These are phyloP conservation scores for Cherax quadricarinatus DNA, from an alignment of 1,140 invertebrate genomes.

Conservation along the genomic window DNA sequence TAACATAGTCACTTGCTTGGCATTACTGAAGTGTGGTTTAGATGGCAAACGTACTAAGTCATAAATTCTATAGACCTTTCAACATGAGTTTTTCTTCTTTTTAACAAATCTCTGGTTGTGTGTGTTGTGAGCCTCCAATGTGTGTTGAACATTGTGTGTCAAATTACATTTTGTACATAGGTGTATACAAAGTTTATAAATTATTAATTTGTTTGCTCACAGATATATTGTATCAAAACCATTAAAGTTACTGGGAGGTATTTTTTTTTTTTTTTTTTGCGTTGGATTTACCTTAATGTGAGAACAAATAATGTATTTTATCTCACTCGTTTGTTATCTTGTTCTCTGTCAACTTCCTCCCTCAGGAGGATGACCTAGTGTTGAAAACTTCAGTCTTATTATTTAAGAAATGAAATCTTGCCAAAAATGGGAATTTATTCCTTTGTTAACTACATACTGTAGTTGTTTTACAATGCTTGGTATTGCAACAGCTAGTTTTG, in stretches of 20 bases:
- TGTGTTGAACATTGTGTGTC: neutral
- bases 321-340: too few relatives aligned
- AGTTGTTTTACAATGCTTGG: too few relatives aligned
- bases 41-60: neutral
- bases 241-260: neutral
- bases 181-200: neutral
- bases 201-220: neutral
- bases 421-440: too few relatives aligned
- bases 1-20: neutral
- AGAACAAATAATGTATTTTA: neutral
- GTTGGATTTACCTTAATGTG: neutral
- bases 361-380: too few relatives aligned
- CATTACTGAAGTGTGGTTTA: neutral
- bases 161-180: neutral
- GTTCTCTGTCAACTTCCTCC: too few relatives aligned
- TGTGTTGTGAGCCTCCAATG: neutral
- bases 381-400: too few relatives aligned
- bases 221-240: neutral
- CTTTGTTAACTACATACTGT: too few relatives aligned
- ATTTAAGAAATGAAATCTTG: too few relatives aligned
- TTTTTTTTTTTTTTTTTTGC: neutral
- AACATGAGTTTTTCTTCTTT: neutral
- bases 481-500: too few relatives aligned
- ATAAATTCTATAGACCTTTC: neutral
- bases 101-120: neutral